Base-by-base conservation (phyloP, 2,113 vertebrate genomes). In the Rhizomys pruinosus region DNA sequence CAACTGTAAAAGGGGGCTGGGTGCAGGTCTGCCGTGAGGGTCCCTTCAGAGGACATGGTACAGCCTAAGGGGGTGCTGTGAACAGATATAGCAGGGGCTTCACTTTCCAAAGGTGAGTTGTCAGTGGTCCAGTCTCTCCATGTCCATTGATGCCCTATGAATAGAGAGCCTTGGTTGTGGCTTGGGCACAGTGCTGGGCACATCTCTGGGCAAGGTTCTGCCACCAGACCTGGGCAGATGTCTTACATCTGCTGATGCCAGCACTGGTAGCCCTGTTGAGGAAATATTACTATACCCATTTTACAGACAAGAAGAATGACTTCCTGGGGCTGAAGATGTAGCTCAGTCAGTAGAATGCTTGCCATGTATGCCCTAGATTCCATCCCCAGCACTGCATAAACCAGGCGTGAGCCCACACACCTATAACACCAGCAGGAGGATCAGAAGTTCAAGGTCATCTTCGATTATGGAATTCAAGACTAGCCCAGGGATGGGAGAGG, bases 1-100 rank as follows among this genome's bases (percentile, higher is more conserved):
- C 92, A 71, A 23, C 61, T 76, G 42, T 86, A 93, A 94, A 95
- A 88, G 76, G 85, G 61, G 77, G 17, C 64, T 29, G 27, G 52
- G 86, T 69, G 64, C n/a, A 61, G 82, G 55, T 81, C 68, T 55
- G 61, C n/a, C 1, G 44, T 7, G 73, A 80, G 37, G 27, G 16
- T 34, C 47, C 23, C 52, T 37, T 5, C 0, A 66, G 77, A 85
- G 55, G 19, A 16, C 6, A 52, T 7, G 15, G 63, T 44, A 52
- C 19, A 34, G 72, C 25, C 34, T 13, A 55, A 55, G 39, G 44
- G 73, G 76, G 61, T 15, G 61, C 66, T 88, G 23, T n/a, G 44
- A 77, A 34, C 15, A 80, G 81, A 72, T 37, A 61, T 32, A 68
- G 59, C 19, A 0, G 61, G 37, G n/a, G 29, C 10, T 17, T 86